Evolutionary conservation across 1,140 invertebrate species (phyloP), one percentile per base, ranked within the genome.

Genomic region (Macrobrachium nipponense): DNA sequence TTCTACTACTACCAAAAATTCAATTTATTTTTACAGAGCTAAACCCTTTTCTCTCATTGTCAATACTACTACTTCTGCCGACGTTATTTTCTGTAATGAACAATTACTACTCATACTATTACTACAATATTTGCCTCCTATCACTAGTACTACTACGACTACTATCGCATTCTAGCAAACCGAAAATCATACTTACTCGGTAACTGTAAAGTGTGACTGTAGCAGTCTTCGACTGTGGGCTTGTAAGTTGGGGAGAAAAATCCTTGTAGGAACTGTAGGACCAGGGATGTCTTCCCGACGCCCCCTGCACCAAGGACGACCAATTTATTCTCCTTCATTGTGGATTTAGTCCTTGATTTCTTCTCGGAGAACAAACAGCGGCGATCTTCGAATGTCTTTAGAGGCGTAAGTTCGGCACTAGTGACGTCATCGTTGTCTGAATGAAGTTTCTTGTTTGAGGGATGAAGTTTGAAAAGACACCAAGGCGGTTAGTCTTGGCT

Each of bases 141-240:
- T 36, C 27, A 36, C 27, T 36, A 8, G 7, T 66, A 23, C 15
- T 68, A 17, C 27, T 18, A 4, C 18, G 11, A 68, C 27, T 68
- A n/a, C 18, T 7, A 4, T 12, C 20, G 7, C 27, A 66, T 36
- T 66, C 7, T 66, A 8, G 15, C 23, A 66, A 0, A 20, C 0
- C 18, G 0, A 11, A 23, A 23, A 27, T 14, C 18, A 20, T 51
- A 83, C 89, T 89, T 87, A 91, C 90, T 89, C 78, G 90, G 90
- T 66, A 91, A 80, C 72, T 89, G 89, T n/a, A 91, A 81, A 15
- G 90, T 90, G 73, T 90, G 90, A 81, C 89, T 86, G 82, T 91
- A 91, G 64, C 89, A 90, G 78, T 91, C 90, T 72, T 91, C 90
- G 7, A 91, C 90, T 0, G 90, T 91, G 8, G 90, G 90, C 81